A percentile compares a stretch with the other conserved stretches of the same genome.
These are phyloP conservation scores for Miniopterus natalensis DNA, from an alignment of 2,113 vertebrate species.

Conservation along the genomic window DNA sequence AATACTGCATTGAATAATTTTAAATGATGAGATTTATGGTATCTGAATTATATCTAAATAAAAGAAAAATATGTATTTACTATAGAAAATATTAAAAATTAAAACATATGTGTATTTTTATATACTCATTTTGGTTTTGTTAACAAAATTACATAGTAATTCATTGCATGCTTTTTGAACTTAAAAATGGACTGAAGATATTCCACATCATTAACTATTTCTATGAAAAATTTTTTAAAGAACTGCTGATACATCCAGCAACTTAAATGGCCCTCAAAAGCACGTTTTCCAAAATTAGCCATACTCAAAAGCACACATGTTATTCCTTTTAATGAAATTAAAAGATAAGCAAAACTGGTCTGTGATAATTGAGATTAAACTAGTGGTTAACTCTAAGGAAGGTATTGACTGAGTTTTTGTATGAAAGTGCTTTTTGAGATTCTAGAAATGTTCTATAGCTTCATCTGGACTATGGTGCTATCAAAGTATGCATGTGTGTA, in stretches of 20 bases:
- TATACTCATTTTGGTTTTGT: neutral
- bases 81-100: neutral
- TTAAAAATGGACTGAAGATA: neutral
- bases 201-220: neutral
- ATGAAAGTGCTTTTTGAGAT: neutral
- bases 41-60: no score
- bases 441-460: neutral
- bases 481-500: neutral
- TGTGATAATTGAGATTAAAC: neutral
- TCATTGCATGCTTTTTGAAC: neutral
- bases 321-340: slow-evolving; percentile 6
- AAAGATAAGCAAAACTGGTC: neutral
- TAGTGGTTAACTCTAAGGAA: neutral
- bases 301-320: neutral
- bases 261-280: neutral
- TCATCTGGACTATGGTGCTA: neutral
- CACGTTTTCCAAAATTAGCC: neutral
- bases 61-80: no score
- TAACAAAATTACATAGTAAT: neutral
- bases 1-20: neutral
- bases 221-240: neutral
- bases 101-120: neutral
- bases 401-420: neutral
- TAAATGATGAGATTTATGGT: neutral
- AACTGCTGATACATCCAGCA: neutral